These are phyloP conservation scores for Galaxea fascicularis DNA, from an alignment of 92 coral and sea anemone species.

Conservation along the genomic window DNA sequence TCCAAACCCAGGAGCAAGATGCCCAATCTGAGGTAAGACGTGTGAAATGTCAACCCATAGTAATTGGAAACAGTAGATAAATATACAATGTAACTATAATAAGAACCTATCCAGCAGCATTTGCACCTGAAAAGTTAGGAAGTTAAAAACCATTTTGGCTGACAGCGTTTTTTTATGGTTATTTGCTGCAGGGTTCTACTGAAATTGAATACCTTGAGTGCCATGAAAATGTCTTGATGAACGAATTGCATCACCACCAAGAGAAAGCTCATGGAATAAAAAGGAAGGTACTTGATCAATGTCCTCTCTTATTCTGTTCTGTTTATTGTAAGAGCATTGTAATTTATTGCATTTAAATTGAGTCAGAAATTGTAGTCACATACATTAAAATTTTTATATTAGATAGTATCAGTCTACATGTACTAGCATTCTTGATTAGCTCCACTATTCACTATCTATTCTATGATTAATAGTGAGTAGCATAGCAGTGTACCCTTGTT, in stretches of 20 bases:
- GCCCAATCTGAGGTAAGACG: slow-evolving; percentile 15
- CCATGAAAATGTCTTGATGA: slow-evolving; percentile 38
- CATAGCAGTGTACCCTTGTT: no score
- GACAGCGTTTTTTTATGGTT: background rate
- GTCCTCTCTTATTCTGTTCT: background rate
- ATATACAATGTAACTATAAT: background rate
- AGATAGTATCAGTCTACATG: no score
- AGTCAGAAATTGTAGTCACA: no score
- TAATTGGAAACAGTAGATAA: background rate
- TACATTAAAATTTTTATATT: no score
- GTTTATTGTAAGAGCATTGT: background rate
- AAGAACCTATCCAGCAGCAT: no score
- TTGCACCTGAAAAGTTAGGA: no score
- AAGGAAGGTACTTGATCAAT: slow-evolving; percentile 47
- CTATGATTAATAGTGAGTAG: no score
- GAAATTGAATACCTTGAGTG: slow-evolving; percentile 56
- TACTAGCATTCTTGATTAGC: no score
- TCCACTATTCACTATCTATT: no score
- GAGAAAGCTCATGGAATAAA: slow-evolving; percentile 43
- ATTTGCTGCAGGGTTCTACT: slow-evolving; percentile 25
- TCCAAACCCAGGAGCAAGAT: slow-evolving; percentile 7
- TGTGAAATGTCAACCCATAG: background rate
- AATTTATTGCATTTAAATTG: no score
- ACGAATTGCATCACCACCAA: slow-evolving; percentile 45
- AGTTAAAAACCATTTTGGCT: no score